These are phyloP conservation scores for Neodiprion lecontei DNA, from an alignment of 1,140 invertebrate genomes.

Conservation along the genomic window DNA sequence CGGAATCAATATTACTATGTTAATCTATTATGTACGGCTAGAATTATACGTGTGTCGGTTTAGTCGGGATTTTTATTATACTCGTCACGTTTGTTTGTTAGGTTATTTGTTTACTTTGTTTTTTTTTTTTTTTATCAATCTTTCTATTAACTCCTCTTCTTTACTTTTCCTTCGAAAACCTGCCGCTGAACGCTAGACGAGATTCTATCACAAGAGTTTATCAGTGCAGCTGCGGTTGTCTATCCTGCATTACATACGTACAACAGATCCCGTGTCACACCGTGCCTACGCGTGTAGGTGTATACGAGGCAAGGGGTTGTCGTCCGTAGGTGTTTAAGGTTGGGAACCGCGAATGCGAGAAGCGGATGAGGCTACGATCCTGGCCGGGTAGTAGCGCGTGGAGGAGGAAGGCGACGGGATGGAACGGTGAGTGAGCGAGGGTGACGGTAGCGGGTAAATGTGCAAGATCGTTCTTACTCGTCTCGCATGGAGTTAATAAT, in stretches of 20 bases:
- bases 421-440: not conserved
- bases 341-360: not conserved
- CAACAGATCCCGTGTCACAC: not conserved
- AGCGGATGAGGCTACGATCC: no score
- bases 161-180: not conserved
- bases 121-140: not conserved
- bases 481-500: conserved; percentile 30
- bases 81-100: not conserved
- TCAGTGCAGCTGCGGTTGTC: not conserved
- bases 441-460: not conserved
- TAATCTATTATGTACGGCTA: no score
- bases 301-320: no score
- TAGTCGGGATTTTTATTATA: not conserved
- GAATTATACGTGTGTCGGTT: not conserved
- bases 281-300: no score
- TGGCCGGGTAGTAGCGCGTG: no score
- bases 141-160: not conserved
- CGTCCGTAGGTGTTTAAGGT: not conserved
- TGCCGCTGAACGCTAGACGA: no score
- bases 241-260: not conserved
- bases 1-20: no score
- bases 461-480: conserved; percentile 7
- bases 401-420: no score
- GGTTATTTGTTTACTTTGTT: not conserved
- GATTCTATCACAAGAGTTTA: not conserved